Conservation (phyloP, 2,888 invertebrate genomes). For the Lomographa bimaculata region DNA sequence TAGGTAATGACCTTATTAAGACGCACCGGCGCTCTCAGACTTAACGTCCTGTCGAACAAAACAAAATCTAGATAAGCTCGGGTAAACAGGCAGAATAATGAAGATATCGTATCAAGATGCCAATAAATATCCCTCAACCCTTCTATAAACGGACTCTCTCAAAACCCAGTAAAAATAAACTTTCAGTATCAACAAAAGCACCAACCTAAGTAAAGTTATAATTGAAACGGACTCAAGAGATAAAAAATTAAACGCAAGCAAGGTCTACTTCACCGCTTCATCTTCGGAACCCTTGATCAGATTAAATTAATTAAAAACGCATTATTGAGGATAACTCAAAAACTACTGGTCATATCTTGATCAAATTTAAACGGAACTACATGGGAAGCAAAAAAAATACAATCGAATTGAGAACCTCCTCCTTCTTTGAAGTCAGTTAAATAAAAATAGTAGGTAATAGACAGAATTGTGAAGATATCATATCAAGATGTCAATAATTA, state of each 20-base stretch:
- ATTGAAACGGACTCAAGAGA: slow-evolving; percentile 34
- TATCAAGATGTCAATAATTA: slow-evolving; percentile 68
- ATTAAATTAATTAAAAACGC: too few relatives aligned
- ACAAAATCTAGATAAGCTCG: slow-evolving; percentile 23
- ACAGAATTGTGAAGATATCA: slow-evolving; percentile 22
- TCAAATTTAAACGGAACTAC: too few relatives aligned
- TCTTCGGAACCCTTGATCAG: too few relatives aligned
- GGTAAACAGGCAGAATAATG: slow-evolving; percentile 23
- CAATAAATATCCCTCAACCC: slow-evolving; percentile 49
- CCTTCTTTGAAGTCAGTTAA: too few relatives aligned
- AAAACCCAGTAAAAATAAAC: slow-evolving; percentile 10
- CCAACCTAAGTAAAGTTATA: slow-evolving; percentile 34
- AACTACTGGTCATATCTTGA: too few relatives aligned
- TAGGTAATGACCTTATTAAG: background rate
- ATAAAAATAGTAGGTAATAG: too few relatives aligned
- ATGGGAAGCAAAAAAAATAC: too few relatives aligned
- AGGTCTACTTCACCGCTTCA: too few relatives aligned
- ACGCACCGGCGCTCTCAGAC: slow-evolving; percentile 6
- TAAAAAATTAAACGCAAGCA: too few relatives aligned
- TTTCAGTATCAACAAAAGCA: slow-evolving; percentile 27
- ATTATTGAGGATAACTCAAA: too few relatives aligned
- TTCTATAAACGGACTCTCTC: slow-evolving; percentile 15
- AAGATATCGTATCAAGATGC: slow-evolving; percentile 54
- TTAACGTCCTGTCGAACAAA: slow-evolving; percentile 11
- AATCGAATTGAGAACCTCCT: too few relatives aligned